Conservation (phyloP, 1,140 invertebrate species). For the Drosophila lacertosa region DNA sequence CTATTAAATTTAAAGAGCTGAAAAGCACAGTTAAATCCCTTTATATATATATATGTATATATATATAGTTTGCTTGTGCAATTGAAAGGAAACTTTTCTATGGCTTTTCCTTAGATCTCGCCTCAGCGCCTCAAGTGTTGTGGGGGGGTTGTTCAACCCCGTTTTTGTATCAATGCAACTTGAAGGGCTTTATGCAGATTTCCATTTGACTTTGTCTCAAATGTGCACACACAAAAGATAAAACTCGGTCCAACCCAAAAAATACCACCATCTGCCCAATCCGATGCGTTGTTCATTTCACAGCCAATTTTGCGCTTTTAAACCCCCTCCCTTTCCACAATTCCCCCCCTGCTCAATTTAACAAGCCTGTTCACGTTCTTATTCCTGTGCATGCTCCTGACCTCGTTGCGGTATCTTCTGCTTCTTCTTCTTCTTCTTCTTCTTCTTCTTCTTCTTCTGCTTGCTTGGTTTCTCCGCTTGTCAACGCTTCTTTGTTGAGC, state of each 20-base stretch:
- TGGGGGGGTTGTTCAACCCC: not conserved
- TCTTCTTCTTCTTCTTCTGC: constrained; percentile 7
- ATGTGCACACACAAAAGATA: constrained; percentile 38
- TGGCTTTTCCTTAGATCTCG: constrained; percentile 18
- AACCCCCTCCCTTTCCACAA: constrained; percentile 1
- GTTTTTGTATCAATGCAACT: constrained; percentile 36
- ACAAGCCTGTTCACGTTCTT: constrained; percentile 9
- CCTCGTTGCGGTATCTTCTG: constrained; percentile 33
- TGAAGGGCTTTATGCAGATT: constrained; percentile 62
- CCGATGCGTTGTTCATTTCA: constrained; percentile 52
- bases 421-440: not conserved
- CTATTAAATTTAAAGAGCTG: constrained; percentile 31
- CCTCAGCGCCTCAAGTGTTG: not conserved
- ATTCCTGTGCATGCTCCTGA: constrained; percentile 32
- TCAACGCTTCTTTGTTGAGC: constrained; percentile 46
- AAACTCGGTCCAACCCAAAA: constrained; percentile 11
- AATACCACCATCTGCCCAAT: not conserved
- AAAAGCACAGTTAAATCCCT: constrained; percentile 3
- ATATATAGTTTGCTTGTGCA: constrained; percentile 25
- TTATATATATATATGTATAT: not conserved
- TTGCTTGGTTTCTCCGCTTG: constrained; percentile 54
- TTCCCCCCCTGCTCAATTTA: not conserved
- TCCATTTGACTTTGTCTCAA: constrained; percentile 63
- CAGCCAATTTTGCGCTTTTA: constrained; percentile 65
- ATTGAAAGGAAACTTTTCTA: constrained; percentile 53